Conservation (phyloP, 2,113 vertebrate species). For the Ceyx cyanopectus region DNA sequence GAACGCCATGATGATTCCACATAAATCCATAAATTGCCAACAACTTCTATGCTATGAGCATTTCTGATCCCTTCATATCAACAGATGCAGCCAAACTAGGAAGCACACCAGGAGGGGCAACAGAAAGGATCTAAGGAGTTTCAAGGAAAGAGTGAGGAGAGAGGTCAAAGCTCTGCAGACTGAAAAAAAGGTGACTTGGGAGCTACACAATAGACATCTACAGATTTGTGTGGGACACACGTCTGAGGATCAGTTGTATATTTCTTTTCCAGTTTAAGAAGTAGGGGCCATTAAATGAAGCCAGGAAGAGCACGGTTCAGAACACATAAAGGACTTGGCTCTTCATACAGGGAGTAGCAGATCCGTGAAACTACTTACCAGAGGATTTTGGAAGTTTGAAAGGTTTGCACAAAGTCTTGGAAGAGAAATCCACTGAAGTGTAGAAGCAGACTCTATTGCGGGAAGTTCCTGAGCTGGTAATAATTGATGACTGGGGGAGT, state of each 20-base stretch:
- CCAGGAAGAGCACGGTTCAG: not conserved
- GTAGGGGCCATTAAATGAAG: not conserved
- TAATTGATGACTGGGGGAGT: conserved; percentile 61
- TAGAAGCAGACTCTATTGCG: accelerated
- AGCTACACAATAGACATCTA: not conserved
- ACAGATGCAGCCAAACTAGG: not conserved
- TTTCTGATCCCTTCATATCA: conserved; percentile 15
- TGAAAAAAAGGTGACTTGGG: not conserved
- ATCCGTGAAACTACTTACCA: not conserved
- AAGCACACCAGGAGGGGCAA: not conserved
- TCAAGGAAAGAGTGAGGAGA: not conserved
- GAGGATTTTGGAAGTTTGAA: not conserved
- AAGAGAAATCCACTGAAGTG: not conserved
- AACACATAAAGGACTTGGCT: not conserved
- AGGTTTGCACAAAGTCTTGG: not conserved
- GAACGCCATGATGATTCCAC: not conserved
- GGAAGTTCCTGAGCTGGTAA: conserved; percentile 5
- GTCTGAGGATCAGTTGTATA: not conserved
- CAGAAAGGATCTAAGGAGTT: conserved; percentile 17
- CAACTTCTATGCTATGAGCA: not conserved
- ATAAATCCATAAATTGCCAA: not conserved
- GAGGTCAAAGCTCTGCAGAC: not conserved
- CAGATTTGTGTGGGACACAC: not conserved
- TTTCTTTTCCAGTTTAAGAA: not conserved
- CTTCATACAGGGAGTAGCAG: not conserved